phyloP scores from a whole-genome alignment of 2,797 vertebrate genomes.

The Urocyon cinereoargenteus region DNA sequence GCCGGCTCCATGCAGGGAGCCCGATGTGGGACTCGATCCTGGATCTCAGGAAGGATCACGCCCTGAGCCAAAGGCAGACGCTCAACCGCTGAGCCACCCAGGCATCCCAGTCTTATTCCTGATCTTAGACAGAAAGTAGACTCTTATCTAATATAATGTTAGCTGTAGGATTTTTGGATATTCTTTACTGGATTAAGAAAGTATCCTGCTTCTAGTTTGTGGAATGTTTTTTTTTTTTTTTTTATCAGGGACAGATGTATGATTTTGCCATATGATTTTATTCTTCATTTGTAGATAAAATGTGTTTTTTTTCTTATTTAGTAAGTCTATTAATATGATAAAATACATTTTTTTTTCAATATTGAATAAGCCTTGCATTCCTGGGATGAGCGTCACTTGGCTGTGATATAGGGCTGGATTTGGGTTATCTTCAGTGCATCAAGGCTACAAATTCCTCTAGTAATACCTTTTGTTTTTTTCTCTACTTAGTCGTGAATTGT shows the following conservation, averaged over 20 bases:
- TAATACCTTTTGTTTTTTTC: background rate
- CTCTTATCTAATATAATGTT: background rate
- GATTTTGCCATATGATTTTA: background rate
- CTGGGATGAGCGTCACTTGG: background rate
- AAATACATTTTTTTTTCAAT: background rate
- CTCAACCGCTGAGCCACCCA: too few species aligned
- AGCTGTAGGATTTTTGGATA: background rate
- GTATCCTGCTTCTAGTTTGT: background rate
- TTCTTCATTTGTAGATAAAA: background rate
- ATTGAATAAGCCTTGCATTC: background rate
- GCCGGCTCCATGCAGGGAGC: too few species aligned
- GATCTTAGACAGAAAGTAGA: background rate
- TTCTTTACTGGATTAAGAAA: background rate
- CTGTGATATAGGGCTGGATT: background rate
- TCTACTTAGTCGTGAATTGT: background rate
- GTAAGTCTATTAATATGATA: background rate
- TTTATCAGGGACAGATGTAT: background rate
- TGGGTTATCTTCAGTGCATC: background rate
- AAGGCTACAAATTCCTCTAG: background rate
- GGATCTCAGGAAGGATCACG: too few species aligned
- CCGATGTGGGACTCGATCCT: too few species aligned
- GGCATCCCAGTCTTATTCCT: background rate
- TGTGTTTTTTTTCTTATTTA: background rate
- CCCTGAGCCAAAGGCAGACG: too few species aligned
- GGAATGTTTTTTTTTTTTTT: background rate